Base-by-base conservation (phyloP, 1,140 invertebrate species). In the Saccostrea echinata region DNA sequence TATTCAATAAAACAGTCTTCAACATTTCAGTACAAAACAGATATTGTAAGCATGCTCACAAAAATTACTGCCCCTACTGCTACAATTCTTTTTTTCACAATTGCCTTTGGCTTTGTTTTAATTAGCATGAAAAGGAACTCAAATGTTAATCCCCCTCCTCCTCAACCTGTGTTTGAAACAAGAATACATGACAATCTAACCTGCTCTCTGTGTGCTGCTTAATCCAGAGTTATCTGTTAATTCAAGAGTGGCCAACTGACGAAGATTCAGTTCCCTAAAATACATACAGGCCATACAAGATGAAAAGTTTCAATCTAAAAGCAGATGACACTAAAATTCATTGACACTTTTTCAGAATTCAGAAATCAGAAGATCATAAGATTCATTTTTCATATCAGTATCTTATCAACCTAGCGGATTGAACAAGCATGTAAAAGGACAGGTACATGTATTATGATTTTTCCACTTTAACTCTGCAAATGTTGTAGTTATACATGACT, bases 221-320 rank as follows among this genome's bases (percentile, higher is more conserved):
- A 87, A 64, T 84, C 86, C 86, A 16, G 86, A 83, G 55, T 84
- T 84, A 24, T 96, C 96, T 53, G 95, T 94, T 8, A 97, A 93
- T 90, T 97, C 97, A 53, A 97, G 92, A 0, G 96, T 94, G 33
- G 96, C 96, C 81, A 97, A 91, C 86, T 97, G 96, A 81, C 96
- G 96, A 4, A 96, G 94, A 52, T 96, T 96, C 3, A 95, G 95
- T 91, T 97, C 96, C 52, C 96, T 96, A 76, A 24, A 35, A 82
- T 43, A 43, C 4, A 85, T 11, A 24, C 81, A 61, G 6, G 13
- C 9, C 51, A 53, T 57, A 52, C 24, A 6, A 57, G 6, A 68
- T 27, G 53, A 35, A 12, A 53, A 12, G 64, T 52, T 84, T 57
- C 13, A 3, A 16, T 57, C 13, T 11, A 18, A 57, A 57, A 3